These are phyloP conservation scores for Pholis gunnellus DNA, from an alignment of 2,113 vertebrate genomes.

Conservation along the genomic window DNA sequence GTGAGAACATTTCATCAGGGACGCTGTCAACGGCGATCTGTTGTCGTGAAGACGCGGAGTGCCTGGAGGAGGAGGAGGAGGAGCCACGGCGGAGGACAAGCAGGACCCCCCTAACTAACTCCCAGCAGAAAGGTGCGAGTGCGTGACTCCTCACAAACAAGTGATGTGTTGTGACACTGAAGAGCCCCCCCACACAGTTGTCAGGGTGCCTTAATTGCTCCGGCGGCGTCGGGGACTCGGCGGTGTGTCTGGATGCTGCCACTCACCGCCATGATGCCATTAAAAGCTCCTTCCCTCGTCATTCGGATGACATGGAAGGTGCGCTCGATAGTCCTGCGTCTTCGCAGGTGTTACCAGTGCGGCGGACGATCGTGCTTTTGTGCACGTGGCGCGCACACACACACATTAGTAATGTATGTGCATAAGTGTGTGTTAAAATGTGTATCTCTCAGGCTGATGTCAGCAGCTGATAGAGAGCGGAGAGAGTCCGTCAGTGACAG, in stretches of 20 bases:
- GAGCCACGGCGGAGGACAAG: slow-evolving; percentile 48
- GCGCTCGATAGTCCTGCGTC: slow-evolving; percentile 91
- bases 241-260: slow-evolving; percentile 88
- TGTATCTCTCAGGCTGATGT: slow-evolving; percentile 89
- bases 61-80: slow-evolving; percentile 70
- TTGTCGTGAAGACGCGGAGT: slow-evolving; percentile 50
- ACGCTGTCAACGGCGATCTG: slow-evolving; percentile 72
- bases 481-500: slow-evolving; percentile 91
- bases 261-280: slow-evolving; percentile 89
- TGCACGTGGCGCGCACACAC: slow-evolving; percentile 62
- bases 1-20: slow-evolving; percentile 74
- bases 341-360: slow-evolving; percentile 90
- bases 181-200: slow-evolving; percentile 68
- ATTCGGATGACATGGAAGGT: slow-evolving; percentile 91
- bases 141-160: slow-evolving; percentile 75
- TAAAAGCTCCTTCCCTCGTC: slow-evolving; percentile 93
- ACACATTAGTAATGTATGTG: slow-evolving; percentile 50
- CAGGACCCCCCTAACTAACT: slow-evolving; percentile 68
- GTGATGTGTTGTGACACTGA: slow-evolving; percentile 84
- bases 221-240: slow-evolving; percentile 79
- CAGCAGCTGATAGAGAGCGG: slow-evolving; percentile 91
- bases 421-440: slow-evolving; percentile 73
- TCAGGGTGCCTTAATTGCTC: slow-evolving; percentile 83
- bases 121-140: slow-evolving; percentile 75
- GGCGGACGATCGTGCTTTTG: slow-evolving; percentile 81